These are phyloP conservation scores for Xanthostigma xanthostigma DNA, from an alignment of 2,888 invertebrate genomes.

Conservation along the genomic window DNA sequence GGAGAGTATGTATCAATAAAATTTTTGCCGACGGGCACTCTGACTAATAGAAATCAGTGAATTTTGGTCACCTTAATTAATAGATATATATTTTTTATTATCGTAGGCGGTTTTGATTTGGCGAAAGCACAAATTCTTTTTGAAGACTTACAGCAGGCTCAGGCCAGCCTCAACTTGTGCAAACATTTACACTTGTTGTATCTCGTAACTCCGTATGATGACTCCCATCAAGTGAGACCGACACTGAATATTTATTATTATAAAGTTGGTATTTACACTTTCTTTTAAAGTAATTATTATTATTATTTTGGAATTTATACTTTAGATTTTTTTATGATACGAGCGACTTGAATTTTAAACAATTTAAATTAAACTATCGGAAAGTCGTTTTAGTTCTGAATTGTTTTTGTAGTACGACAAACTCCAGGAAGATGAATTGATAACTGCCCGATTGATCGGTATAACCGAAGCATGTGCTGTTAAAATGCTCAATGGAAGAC, in stretches of 20 bases:
- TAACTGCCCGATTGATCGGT: slow-evolving; percentile 59
- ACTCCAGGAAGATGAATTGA: slow-evolving; percentile 46
- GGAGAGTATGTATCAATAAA: no score
- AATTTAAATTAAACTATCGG: no score
- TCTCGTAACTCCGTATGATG: slow-evolving; percentile 68
- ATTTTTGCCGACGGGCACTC: no score
- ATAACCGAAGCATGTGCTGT: slow-evolving; percentile 60
- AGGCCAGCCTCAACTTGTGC: slow-evolving; percentile 59
- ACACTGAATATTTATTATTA: slow-evolving; percentile 39
- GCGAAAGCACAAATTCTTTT: slow-evolving; percentile 54
- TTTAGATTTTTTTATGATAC: no score
- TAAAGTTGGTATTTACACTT: slow-evolving; percentile 6
- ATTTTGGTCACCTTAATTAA: not conserved
- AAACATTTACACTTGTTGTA: slow-evolving; percentile 78
- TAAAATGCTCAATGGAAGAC: slow-evolving; percentile 50
- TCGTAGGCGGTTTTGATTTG: slow-evolving; percentile 62
- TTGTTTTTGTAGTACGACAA: slow-evolving; percentile 38
- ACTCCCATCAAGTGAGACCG: slow-evolving; percentile 38
- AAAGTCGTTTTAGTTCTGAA: not conserved
- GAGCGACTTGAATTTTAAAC: no score
- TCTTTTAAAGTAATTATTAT: no score
- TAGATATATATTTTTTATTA: slow-evolving; percentile 13
- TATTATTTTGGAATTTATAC: no score
- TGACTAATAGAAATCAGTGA: no score
- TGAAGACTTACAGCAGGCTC: slow-evolving; percentile 55